phyloP scores from a whole-genome alignment of 2,888 invertebrate species.

The Neria commutata region DNA sequence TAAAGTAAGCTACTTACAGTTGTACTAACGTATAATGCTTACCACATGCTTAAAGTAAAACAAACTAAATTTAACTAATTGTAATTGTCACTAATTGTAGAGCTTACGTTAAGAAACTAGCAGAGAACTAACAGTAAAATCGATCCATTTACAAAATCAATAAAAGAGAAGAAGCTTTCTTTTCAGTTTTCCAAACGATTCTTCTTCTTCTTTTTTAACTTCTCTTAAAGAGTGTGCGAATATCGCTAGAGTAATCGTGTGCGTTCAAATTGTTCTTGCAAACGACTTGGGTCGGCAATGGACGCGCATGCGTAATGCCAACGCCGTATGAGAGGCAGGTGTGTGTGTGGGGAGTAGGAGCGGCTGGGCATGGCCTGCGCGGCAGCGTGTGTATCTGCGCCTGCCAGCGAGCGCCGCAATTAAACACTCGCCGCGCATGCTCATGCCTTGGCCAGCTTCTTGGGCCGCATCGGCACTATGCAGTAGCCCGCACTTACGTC shows the following conservation, averaged over 20 bases:
- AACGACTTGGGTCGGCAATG: no score
- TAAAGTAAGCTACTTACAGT: background rate
- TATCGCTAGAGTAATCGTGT: no score
- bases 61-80: constrained; percentile 10
- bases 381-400: no score
- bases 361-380: constrained; percentile 7
- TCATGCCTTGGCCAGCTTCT: constrained; percentile 62
- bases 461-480: constrained; percentile 73
- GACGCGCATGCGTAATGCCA: no score
- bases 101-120: constrained; percentile 30
- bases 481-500: constrained; percentile 94
- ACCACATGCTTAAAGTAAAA: background rate
- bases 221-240: no score
- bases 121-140: constrained; percentile 50
- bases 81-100: constrained; percentile 25
- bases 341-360: background rate
- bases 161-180: constrained; percentile 36
- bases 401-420: no score
- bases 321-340: constrained; percentile 35
- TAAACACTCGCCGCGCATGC: constrained; percentile 2
- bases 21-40: background rate
- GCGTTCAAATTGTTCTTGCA: no score
- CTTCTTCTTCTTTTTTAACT: background rate
- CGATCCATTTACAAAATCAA: constrained; percentile 61
- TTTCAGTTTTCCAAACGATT: constrained; percentile 36